Base-by-base conservation (phyloP, 2,797 vertebrate genomes). In the Cuculus canorus region DNA sequence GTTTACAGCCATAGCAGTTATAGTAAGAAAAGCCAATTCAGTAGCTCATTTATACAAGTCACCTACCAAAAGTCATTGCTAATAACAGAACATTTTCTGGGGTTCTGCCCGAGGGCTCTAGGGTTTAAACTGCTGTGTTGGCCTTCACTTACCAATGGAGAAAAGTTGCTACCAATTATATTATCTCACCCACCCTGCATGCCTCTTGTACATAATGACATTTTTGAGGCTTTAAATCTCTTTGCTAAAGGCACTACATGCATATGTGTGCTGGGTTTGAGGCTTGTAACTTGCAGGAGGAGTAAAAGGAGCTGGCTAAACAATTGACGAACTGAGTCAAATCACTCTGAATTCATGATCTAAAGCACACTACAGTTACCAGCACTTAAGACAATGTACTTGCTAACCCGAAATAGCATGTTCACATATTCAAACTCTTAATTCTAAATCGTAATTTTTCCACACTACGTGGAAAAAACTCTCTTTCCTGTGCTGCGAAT, bases 141-240 rank as follows among this genome's bases (percentile, higher is more conserved):
- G 85, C 59, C 63, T 93, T 91, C 7, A 17, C 80, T 90, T 87
- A 80, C 90, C 72, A 81, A 75, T 21, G 30, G 73, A 92, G 82
- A 93, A 92, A 94, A 79, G 88, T 94, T 95, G 80, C 77, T 82
- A 88, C 69, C 93, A 95, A 90, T 92, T 93, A 94, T 92, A 95
- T 92, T 88, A 91, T 91, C 90, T 88, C 77, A 56, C 24, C 61
- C 50, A 86, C 86, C 92, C 91, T 81, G 93, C 85, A 81, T 5
- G 43, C 57, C 80, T 96, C 88, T 94, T 95, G 86, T 77, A 64
- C 54, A 78, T 90, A 90, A 93, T 86, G 63, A 90, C 79, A 94
- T 90, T 93, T 92, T 50, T 83, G 37, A 95, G 80, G 86, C 24
- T 88, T 90, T 90, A 86, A 92, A 86, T 93, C 88, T 91, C 72